phyloP scores from a whole-genome alignment of 1,140 invertebrate species.

The Yoshiicerus persimilis region DNA sequence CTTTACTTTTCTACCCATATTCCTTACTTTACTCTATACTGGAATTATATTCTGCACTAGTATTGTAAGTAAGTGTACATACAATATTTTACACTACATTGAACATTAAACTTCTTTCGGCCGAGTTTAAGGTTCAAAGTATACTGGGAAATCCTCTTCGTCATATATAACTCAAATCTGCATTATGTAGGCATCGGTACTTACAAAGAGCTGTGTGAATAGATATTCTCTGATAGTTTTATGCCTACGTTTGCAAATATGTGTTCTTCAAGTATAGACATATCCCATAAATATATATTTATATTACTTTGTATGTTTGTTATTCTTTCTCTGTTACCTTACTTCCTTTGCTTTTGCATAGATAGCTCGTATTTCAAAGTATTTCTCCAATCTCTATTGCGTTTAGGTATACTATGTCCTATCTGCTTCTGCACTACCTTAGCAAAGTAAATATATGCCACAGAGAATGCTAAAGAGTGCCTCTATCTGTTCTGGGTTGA shows the following conservation, averaged over 20 bases:
- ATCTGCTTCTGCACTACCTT: neutral
- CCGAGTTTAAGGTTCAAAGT: neutral
- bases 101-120: neutral
- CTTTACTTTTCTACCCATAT: neutral
- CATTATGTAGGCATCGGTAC: neutral
- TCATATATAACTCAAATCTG: neutral
- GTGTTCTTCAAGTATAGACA: neutral
- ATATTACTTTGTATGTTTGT: conserved; percentile 10
- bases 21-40: neutral
- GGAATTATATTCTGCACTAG: neutral
- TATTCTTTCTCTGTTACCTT: conserved; percentile 2
- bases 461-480: neutral
- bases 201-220: neutral
- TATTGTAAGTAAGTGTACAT: neutral
- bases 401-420: neutral
- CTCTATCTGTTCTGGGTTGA: neutral
- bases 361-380: neutral
- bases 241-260: too few relatives aligned
- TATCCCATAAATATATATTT: neutral
- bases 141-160: neutral
- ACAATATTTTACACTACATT: neutral
- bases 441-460: neutral
- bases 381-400: neutral
- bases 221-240: too few relatives aligned
- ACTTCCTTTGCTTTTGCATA: neutral